phyloP scores from a whole-genome alignment of 2,888 invertebrate species.

The Cacoxenus indagator region DNA sequence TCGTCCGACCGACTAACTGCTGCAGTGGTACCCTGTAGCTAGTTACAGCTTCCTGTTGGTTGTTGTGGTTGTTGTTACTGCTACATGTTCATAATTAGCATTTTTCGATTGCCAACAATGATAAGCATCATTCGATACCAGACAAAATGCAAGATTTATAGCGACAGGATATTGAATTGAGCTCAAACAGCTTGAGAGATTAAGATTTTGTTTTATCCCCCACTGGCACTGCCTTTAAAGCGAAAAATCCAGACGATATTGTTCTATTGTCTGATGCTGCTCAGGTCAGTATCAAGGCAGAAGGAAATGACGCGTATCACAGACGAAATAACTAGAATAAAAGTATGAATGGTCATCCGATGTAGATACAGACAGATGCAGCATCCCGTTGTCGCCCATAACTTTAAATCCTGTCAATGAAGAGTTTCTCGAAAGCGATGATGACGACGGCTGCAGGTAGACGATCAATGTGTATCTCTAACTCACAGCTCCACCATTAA shows the following conservation, averaged over 20 bases:
- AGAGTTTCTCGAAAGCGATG: not conserved
- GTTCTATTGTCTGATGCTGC: no score
- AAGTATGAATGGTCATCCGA: slow-evolving; percentile 5
- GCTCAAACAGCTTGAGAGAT: no score
- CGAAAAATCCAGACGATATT: no score
- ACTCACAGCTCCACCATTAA: not conserved
- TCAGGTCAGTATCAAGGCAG: not conserved
- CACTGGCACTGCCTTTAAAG: no score
- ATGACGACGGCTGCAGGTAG: not conserved
- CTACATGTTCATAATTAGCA: slow-evolving; percentile 59
- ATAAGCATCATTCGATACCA: slow-evolving; percentile 26
- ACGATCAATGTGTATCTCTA: not conserved
- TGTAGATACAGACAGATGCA: not conserved
- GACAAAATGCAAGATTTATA: slow-evolving; percentile 59
- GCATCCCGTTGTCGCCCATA: slow-evolving; percentile 14
- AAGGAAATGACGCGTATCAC: not conserved
- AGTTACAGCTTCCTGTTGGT: slow-evolving; percentile 16
- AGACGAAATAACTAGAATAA: not conserved
- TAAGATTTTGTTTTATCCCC: no score
- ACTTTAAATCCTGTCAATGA: slow-evolving; percentile 16
- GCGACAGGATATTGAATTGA: slow-evolving; percentile 60
- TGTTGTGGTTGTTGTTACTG: slow-evolving; percentile 10
- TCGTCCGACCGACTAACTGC: not conserved
- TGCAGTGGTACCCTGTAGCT: not conserved
- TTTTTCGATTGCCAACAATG: slow-evolving; percentile 54